phyloP scores from a whole-genome alignment of 2,113 vertebrate species.

The Sakesphorus luctuosus region DNA sequence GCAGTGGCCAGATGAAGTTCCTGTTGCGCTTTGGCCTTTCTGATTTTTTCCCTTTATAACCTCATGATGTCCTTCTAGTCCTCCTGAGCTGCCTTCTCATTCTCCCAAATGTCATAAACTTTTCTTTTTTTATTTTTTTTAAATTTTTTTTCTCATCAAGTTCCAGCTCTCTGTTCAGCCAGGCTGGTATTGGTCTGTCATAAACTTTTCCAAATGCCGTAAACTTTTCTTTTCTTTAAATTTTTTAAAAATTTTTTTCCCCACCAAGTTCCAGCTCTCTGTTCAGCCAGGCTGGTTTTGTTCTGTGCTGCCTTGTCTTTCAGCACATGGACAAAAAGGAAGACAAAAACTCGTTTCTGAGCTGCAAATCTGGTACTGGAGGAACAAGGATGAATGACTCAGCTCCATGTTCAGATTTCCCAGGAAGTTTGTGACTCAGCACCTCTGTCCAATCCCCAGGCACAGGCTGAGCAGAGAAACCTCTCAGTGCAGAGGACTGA shows the following conservation, averaged over 20 bases:
- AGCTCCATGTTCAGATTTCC: background rate
- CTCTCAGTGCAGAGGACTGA: background rate
- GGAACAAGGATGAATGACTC: background rate
- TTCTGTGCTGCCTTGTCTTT: background rate
- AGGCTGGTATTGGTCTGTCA: background rate
- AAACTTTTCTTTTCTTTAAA: background rate
- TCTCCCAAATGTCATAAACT: background rate
- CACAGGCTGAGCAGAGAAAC: background rate
- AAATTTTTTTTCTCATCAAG: background rate
- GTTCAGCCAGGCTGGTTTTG: background rate
- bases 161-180: background rate
- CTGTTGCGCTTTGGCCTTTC: background rate
- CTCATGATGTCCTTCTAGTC: fast-evolving
- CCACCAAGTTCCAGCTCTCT: background rate
- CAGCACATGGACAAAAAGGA: background rate
- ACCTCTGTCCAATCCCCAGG: background rate
- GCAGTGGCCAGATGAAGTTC: background rate
- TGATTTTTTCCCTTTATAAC: background rate
- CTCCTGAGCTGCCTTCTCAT: background rate
- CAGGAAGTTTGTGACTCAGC: background rate
- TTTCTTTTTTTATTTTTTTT: background rate
- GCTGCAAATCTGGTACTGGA: background rate
- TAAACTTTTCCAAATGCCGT: too few species aligned
- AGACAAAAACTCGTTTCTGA: background rate
- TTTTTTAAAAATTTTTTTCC: background rate